Evolutionary conservation across 1,140 invertebrate species (phyloP).

Genomic region (Saccostrea cuccullata): DNA sequence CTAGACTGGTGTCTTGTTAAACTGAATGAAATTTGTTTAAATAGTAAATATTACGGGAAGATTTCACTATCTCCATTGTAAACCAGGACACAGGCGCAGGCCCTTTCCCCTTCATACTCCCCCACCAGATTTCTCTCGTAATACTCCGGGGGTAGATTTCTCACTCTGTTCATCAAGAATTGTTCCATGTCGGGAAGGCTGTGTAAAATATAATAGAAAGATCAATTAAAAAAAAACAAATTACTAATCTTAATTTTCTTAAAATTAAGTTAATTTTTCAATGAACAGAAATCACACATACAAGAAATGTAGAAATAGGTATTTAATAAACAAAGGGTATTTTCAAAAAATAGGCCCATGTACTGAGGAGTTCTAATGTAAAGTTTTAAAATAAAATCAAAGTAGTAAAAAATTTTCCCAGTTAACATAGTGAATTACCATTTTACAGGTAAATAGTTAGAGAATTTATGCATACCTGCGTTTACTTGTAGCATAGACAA

Average conservation of each 20-base stretch:
- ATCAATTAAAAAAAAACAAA: too few species aligned
- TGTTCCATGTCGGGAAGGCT: background rate
- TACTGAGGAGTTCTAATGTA: too few species aligned
- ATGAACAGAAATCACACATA: too few species aligned
- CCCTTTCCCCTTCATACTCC: conserved; percentile 40
- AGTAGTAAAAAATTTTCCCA: too few species aligned
- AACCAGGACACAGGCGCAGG: background rate
- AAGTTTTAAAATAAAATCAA: too few species aligned
- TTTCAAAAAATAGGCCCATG: too few species aligned
- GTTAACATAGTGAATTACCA: too few species aligned
- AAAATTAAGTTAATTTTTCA: too few species aligned
- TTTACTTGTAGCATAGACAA: conserved; percentile 48
- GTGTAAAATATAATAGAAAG: background rate
- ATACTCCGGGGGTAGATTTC: background rate
- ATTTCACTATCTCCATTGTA: conserved; percentile 32
- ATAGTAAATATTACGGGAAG: conserved; percentile 23
- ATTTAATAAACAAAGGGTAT: too few species aligned
- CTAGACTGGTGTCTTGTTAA: background rate
- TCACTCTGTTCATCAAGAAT: background rate
- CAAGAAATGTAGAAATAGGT: too few species aligned
- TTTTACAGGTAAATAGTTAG: too few species aligned
- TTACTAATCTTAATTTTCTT: too few species aligned
- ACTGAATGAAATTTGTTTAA: background rate
- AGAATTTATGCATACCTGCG: conserved; percentile 20
- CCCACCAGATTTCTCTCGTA: conserved; percentile 30